Percentiles rank a stretch among this genome's conserved stretches.
phyloP scores from a whole-genome alignment of 2,888 invertebrate genomes.

The Tachina fera region DNA sequence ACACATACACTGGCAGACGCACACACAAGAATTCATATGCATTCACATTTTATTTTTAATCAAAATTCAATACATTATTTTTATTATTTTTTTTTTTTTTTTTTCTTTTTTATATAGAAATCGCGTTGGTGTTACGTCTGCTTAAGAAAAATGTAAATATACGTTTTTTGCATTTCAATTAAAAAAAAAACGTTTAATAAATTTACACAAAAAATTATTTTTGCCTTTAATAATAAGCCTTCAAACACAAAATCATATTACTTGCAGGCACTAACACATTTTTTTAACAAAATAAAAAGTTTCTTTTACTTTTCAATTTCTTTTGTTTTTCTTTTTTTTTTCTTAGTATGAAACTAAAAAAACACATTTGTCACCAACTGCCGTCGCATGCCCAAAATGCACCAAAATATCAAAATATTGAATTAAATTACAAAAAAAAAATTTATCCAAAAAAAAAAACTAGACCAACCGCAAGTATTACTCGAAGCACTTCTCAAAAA shows the following conservation, averaged over 20 bases:
- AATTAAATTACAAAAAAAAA: conserved; percentile 3
- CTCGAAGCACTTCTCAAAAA: conserved; percentile 60
- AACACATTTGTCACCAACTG: conserved; percentile 52
- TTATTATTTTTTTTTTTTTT: conserved; percentile 2
- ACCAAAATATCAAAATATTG: neutral
- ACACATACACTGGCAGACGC: conserved; percentile 17
- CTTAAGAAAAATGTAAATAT: conserved; percentile 49
- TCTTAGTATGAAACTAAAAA: conserved; percentile 1
- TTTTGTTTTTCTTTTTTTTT: conserved; percentile 25
- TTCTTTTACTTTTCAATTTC: conserved; percentile 20
- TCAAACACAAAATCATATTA: neutral
- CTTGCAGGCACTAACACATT: neutral
- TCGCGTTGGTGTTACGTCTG: conserved; percentile 63
- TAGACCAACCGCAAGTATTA: conserved; percentile 52
- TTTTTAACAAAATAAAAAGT: neutral
- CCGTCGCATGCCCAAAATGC: conserved; percentile 7
- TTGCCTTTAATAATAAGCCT: conserved; percentile 5
- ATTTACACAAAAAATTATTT: neutral
- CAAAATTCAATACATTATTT: conserved; percentile 33
- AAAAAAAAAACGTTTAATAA: conserved; percentile 13
- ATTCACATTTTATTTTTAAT: conserved; percentile 18
- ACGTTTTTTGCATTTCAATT: conserved; percentile 64
- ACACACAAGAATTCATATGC: conserved; percentile 6
- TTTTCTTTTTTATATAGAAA: conserved; percentile 16
- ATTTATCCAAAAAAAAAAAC: conserved; percentile 3